Evolutionary conservation across 2,888 invertebrate genomes (phyloP), one percentile per base, ranked within the genome.

Genomic region (Scaptomyza parva): DNA sequence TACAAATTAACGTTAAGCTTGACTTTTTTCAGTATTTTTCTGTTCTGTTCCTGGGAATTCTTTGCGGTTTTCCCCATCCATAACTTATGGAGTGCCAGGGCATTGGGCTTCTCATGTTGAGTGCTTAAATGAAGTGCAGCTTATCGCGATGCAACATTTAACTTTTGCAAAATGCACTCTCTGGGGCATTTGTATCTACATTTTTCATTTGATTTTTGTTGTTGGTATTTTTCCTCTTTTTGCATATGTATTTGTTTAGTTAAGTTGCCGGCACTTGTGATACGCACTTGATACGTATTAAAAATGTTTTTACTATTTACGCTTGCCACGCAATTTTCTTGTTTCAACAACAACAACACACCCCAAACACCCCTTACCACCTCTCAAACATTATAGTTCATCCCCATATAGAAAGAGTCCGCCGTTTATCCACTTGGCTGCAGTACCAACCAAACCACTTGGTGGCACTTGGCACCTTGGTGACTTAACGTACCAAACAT

Each of bases 291-390:
- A 52, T 54, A 60, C 53, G 58, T 76, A 50, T 50, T 70, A 22
- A 37, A 24, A 18, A n/a, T 48, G 52, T 43, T 55, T 55, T 72
- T 65, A 59, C 70, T 81, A 76, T 76, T 66, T 57, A 61, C 69
- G 55, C 55, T 81, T 77, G 78, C 78, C 88, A 87, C 88, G 87
- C 89, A 88, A 88, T 76, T 77, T 78, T 68, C 84, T 76, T 78
- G 75, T 78, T 75, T n/a, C n/a, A n/a, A n/a, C n/a, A 82, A 54
- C 18, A 18, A 14, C 48, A 22, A 14, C 22, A 9, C 45, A 9
- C 39, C 39, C 28, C n/a, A n/a, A 8, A 6, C 39, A 6, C 1
- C 22, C 5, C 9, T n/a, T 9, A 33, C 7, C 35, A 22, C 14
- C 22, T 33, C 14, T 17, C 0, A 6, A 14, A 24, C 11, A 53